Evolutionary conservation across 2,113 vertebrate species (phyloP).

Genomic region (Protobothrops flavoviridis): DNA sequence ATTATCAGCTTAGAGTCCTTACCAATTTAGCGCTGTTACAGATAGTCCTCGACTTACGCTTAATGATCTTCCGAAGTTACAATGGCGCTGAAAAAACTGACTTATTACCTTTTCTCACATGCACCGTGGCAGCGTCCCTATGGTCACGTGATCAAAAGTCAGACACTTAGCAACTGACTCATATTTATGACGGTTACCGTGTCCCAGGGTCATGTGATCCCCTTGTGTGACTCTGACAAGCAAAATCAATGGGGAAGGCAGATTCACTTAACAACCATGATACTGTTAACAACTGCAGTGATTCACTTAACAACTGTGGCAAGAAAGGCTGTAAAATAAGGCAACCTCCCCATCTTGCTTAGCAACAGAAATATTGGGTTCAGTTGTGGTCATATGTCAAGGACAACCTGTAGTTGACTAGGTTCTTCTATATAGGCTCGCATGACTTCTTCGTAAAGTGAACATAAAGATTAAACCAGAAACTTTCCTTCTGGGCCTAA

Average conservation of each 20-base stretch:
- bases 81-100: not conserved
- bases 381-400: not conserved
- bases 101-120: not conserved
- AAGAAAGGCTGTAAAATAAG: not conserved
- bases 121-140: not conserved
- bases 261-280: no score
- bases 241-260: no score
- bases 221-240: no score
- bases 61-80: no score
- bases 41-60: not conserved
- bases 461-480: no score
- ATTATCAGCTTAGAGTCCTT: not conserved
- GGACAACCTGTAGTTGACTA: not conserved
- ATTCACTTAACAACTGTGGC: not conserved
- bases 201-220: no score
- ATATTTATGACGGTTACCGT: no score
- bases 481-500: no score
- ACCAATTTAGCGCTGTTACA: not conserved
- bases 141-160: no score
- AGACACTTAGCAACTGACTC: no score
- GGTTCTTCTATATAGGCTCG: not conserved
- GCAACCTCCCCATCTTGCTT: not conserved
- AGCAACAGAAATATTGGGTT: not conserved
- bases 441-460: not conserved
- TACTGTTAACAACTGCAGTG: no score